phyloP scores from a whole-genome alignment of 1,140 invertebrate genomes.

The Calycopis cecrops region DNA sequence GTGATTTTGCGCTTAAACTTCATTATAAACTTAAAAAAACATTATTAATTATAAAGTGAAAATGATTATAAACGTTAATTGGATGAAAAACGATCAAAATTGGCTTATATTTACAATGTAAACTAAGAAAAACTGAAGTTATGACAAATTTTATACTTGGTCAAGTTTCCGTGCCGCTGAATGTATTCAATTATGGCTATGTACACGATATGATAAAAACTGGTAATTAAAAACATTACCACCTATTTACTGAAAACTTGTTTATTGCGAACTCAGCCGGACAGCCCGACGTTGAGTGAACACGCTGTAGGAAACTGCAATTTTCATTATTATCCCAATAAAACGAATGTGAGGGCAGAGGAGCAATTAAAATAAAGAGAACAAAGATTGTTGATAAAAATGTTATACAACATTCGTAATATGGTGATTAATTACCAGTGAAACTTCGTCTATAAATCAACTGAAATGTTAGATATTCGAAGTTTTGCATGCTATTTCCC shows the following conservation, averaged over 20 bases:
- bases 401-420: slow-evolving; percentile 8
- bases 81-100: no score
- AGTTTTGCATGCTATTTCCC: slow-evolving; percentile 22
- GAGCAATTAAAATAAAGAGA: background rate
- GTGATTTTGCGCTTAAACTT: no score
- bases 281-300: background rate
- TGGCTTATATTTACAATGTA: no score
- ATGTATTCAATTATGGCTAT: no score
- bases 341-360: background rate
- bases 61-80: no score
- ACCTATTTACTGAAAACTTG: background rate
- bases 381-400: slow-evolving; percentile 3
- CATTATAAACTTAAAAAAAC: no score
- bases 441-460: slow-evolving; percentile 25
- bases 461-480: slow-evolving; percentile 25
- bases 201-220: no score
- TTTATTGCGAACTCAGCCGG: background rate
- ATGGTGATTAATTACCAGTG: slow-evolving; percentile 24
- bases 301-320: background rate
- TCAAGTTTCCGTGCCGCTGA: no score
- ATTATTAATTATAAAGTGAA: no score
- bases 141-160: no score
- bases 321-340: background rate
- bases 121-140: no score
- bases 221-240: background rate